These are phyloP conservation scores for Drosophila lutescens DNA, from an alignment of 2,888 invertebrate species.

Conservation along the genomic window DNA sequence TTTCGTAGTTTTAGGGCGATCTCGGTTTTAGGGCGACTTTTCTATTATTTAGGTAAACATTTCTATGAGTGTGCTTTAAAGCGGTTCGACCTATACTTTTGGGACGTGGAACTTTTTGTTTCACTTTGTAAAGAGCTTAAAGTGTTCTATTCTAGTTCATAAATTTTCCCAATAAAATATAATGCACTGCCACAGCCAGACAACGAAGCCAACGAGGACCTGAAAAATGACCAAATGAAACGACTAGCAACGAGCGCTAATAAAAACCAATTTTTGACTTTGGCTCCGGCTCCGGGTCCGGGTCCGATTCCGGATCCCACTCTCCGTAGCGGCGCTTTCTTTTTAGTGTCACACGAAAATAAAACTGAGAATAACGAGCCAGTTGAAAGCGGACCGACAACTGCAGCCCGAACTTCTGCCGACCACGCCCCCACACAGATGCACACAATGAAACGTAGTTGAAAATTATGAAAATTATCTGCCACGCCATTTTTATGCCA, in stretches of 20 bases:
- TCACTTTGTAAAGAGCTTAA: no score
- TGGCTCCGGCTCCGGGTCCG: conserved; percentile 52
- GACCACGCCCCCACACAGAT: conserved; percentile 27
- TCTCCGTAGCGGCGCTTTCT: conserved; percentile 48
- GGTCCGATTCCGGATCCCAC: conserved; percentile 45
- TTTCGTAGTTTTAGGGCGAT: no score
- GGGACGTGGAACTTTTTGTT: no score
- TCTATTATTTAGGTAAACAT: no score
- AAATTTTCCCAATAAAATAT: no score
- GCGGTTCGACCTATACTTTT: no score
- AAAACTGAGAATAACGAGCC: conserved; percentile 69
- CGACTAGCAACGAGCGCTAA: conserved; percentile 38
- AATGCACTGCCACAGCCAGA: no score
- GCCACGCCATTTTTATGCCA: conserved; percentile 79
- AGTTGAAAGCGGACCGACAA: conserved; percentile 21
- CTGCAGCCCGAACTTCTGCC: conserved; percentile 33
- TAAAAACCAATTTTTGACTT: conserved; percentile 64
- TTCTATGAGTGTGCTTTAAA: no score
- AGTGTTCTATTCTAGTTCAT: no score
- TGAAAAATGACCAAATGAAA: no score
- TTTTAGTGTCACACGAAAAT: conserved; percentile 62
- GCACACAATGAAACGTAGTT: conserved; percentile 76
- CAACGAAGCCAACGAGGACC: no score
- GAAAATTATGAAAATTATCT: conserved; percentile 80
- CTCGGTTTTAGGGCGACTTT: no score